Evolutionary conservation across 2,888 invertebrate species (phyloP), one percentile per base, ranked within the genome.

Genomic region (Euspilapteryx auroguttella): DNA sequence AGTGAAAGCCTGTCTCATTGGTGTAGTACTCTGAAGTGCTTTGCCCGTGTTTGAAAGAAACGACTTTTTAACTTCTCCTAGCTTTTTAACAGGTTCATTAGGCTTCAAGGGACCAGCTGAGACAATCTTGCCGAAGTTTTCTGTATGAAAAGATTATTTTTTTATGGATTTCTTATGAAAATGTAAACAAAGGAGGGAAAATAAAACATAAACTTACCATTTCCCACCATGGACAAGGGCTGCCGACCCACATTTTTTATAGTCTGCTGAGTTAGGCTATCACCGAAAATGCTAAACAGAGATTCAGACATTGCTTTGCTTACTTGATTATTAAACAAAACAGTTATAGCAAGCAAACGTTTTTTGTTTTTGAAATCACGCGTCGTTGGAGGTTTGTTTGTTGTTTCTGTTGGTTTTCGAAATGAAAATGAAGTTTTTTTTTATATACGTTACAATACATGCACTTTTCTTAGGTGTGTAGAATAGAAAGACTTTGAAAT

Each of bases 221-320:
- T 61, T 65, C 69, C 66, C 28, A 57, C 58, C 34, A 63, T 68
- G 9, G 47, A 45, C 14, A 71, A 33, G 9, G 69, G 71, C 41
- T 68, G 71, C 32, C 66, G 63, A 21, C 53, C 39, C 32, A 65
- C 55, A 57, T 61, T 63, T 48, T 52, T 68, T 23, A 50, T 40
- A 10, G 47, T 37, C 32, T 62, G 55, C 28, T 54, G 49, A 12
- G 50, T 50, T n/a, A 55, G 27, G 29, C 58, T 57, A 32, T 69
- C 64, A 2, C 66, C 62, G 28, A 73, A 71, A 34, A 71, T 69
- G 42, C 62, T 48, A 32, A 68, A 71, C 3, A 68, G 39, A 8
- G 66, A 55, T 27, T 66, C 59, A 21, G 61, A 47, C 69, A 71
- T 69, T n/a, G 22, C 37, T 29, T 14, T 29, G 21, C 23, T 29